phyloP scores from a whole-genome alignment of 1,140 invertebrate species.

The Diorhabda carinulata region DNA sequence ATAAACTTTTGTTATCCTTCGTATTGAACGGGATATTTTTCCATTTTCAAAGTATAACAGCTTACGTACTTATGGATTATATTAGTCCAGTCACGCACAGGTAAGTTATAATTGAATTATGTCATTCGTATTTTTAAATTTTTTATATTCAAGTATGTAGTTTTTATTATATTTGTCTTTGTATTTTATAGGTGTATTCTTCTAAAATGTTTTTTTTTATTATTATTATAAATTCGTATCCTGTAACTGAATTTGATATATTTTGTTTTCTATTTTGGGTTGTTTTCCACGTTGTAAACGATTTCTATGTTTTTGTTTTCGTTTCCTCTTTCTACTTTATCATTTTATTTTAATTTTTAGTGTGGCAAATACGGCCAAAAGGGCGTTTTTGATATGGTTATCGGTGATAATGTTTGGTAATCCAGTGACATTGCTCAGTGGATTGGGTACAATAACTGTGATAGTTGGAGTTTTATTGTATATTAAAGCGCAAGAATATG shows the following conservation, averaged over 20 bases:
- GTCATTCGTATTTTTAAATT: neutral
- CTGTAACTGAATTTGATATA: no score
- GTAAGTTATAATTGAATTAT: constrained; percentile 50
- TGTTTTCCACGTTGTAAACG: no score
- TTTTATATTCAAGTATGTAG: constrained; percentile 7
- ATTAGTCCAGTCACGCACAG: constrained; percentile 85
- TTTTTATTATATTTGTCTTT: no score
- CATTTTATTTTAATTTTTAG: constrained; percentile 47
- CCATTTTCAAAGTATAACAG: constrained; percentile 84
- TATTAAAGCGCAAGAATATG: constrained; percentile 66
- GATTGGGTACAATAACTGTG: constrained; percentile 69
- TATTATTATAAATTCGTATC: no score
- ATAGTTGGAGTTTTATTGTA: constrained; percentile 76
- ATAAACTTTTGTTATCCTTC: constrained; percentile 58
- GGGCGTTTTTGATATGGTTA: constrained; percentile 80
- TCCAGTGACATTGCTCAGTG: constrained; percentile 72
- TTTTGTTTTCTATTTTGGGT: no score
- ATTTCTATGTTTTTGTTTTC: no score
- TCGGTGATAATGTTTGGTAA: constrained; percentile 79
- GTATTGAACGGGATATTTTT: constrained; percentile 78
- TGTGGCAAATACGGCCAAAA: constrained; percentile 81
- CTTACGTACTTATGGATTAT: constrained; percentile 81
- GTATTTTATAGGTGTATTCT: no score
- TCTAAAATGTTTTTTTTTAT: no score
- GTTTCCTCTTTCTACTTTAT: no score